Percentiles rank a stretch among this genome's conserved stretches.
phyloP scores from a whole-genome alignment of 1,140 invertebrate genomes.

The Temnothorax curvispinosus region DNA sequence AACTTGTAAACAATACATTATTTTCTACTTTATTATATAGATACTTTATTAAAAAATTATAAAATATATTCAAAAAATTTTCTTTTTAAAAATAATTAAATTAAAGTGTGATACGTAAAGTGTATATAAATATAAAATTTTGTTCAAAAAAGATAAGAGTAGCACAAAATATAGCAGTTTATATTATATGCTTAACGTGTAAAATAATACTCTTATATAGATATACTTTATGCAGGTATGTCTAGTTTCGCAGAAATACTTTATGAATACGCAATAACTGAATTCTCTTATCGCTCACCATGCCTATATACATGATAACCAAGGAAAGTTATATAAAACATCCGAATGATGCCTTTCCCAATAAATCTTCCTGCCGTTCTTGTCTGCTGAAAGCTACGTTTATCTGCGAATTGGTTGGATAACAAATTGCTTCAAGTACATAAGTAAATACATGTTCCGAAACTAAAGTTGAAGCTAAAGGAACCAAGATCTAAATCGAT shows the following conservation, averaged over 20 bases:
- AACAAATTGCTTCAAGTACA: constrained; percentile 45
- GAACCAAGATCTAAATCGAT: not conserved
- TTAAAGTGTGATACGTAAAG: not conserved
- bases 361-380: not conserved
- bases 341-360: not conserved
- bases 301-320: not conserved
- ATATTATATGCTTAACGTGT: not conserved
- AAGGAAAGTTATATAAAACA: not conserved
- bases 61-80: not conserved
- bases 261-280: not conserved
- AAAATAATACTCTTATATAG: not conserved
- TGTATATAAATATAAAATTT: not conserved
- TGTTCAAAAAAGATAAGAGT: not conserved
- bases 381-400: constrained; percentile 20
- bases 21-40: not conserved
- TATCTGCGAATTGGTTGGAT: constrained; percentile 32
- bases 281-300: not conserved
- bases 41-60: not conserved
- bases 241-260: not conserved
- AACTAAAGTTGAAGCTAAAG: constrained; percentile 20
- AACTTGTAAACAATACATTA: not conserved
- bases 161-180: not conserved
- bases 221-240: not conserved
- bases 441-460: constrained; percentile 35
- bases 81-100: not conserved